These are phyloP conservation scores for Gasteruption jaculator DNA, from an alignment of 2,888 invertebrate species.

Conservation along the genomic window DNA sequence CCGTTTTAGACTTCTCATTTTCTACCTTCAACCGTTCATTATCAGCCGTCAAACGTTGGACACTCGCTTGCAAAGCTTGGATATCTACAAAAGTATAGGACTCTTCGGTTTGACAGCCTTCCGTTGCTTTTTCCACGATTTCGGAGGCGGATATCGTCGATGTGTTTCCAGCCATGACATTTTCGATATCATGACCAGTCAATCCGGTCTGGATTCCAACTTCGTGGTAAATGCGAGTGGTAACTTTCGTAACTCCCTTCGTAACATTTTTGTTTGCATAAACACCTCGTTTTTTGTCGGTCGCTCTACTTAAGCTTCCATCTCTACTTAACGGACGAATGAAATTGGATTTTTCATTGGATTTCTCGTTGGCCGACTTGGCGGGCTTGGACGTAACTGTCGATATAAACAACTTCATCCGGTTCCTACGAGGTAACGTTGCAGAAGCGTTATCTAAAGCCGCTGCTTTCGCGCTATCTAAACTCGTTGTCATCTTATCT, in stretches of 20 bases:
- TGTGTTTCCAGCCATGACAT: slow-evolving; percentile 63
- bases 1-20: slow-evolving; percentile 60
- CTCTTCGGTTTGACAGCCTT: slow-evolving; percentile 63
- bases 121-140: slow-evolving; percentile 54
- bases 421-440: slow-evolving; percentile 70
- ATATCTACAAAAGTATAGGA: slow-evolving; percentile 64
- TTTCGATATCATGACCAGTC: slow-evolving; percentile 67
- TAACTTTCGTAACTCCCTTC: too few relatives aligned
- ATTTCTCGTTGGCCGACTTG: slow-evolving; percentile 38
- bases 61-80: slow-evolving; percentile 56
- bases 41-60: slow-evolving; percentile 58
- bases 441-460: slow-evolving; percentile 73
- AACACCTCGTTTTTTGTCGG: slow-evolving; percentile 29
- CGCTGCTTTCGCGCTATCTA: slow-evolving; percentile 36
- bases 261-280: slow-evolving; percentile 17
- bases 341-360: slow-evolving; percentile 55
- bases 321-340: slow-evolving; percentile 55
- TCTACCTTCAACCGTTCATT: slow-evolving; percentile 34
- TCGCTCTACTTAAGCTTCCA: slow-evolving; percentile 49
- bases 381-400: slow-evolving; percentile 24
- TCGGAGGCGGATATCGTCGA: slow-evolving; percentile 42
- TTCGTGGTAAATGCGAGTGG: slow-evolving; percentile 79
- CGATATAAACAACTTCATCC: too few relatives aligned
- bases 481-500: slow-evolving; percentile 46
- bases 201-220: slow-evolving; percentile 73